These are phyloP conservation scores for Gymnosoma rotundatum DNA, from an alignment of 2,888 invertebrate genomes.

Conservation along the genomic window DNA sequence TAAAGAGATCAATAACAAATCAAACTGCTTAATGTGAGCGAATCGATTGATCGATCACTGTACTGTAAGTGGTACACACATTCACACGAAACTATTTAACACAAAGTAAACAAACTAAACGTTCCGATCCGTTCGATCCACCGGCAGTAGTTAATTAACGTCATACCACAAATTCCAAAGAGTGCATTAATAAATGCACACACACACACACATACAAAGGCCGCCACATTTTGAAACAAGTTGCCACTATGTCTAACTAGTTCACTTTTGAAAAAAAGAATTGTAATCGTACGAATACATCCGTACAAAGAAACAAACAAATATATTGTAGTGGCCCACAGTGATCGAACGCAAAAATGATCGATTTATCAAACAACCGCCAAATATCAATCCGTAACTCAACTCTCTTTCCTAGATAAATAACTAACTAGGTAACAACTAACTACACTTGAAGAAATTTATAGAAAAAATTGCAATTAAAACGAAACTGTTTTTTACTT, in stretches of 20 bases:
- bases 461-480: neutral
- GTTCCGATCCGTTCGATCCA: constrained; percentile 69
- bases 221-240: constrained; percentile 61
- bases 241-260: constrained; percentile 69
- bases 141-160: constrained; percentile 82
- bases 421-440: constrained; percentile 6
- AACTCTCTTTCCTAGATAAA: constrained; percentile 30
- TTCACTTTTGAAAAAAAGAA: constrained; percentile 32
- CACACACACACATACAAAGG: constrained; percentile 61
- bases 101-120: constrained; percentile 36
- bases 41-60: constrained; percentile 39
- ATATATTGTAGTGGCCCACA: constrained; percentile 53
- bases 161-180: constrained; percentile 78
- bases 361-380: constrained; percentile 68
- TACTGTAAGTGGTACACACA: constrained; percentile 53
- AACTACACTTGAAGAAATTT: constrained; percentile 41
- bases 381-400: constrained; percentile 49
- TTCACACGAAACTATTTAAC: constrained; percentile 14
- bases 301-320: neutral
- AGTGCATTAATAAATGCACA: constrained; percentile 72
- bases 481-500: too few relatives aligned
- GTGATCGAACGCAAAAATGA: constrained; percentile 61
- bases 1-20: constrained; percentile 70
- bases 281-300: constrained; percentile 4
- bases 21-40: constrained; percentile 52